phyloP scores from a whole-genome alignment of 2,797 vertebrate species.

The Lithobates pipiens region DNA sequence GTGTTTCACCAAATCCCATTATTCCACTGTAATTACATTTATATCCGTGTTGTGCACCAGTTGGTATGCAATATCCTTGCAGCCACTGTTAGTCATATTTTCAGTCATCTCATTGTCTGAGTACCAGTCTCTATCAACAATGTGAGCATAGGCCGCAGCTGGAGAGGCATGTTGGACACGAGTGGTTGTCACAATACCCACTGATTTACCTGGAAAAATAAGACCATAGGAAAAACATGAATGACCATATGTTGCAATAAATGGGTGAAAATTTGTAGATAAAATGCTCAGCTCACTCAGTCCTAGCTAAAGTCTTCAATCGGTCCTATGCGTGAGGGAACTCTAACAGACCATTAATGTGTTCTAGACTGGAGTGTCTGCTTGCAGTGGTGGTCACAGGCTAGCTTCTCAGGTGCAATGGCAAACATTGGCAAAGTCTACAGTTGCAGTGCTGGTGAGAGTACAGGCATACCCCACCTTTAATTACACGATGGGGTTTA shows the following conservation, averaged over 20 bases:
- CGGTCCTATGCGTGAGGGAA: too few relatives aligned
- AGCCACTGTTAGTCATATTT: conserved; percentile 60
- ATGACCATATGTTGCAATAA: background rate
- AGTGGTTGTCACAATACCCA: conserved; percentile 82
- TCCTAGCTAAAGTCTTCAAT: too few relatives aligned
- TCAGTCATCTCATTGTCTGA: conserved; percentile 69
- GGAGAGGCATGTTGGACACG: conserved; percentile 85
- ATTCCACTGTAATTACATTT: conserved; percentile 71
- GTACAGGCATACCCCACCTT: too few relatives aligned
- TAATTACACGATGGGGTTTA: too few relatives aligned
- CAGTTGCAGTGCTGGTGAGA: too few relatives aligned
- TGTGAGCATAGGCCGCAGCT: conserved; percentile 75
- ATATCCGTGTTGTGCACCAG: conserved; percentile 80
- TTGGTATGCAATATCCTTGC: conserved; percentile 79
- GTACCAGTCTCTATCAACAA: conserved; percentile 77
- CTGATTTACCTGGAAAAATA: conserved; percentile 78
- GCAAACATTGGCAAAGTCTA: too few relatives aligned
- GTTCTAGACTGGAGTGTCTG: too few relatives aligned
- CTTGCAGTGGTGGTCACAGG: too few relatives aligned
- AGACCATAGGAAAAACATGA: background rate
- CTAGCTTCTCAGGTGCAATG: too few relatives aligned
- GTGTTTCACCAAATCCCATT: background rate
- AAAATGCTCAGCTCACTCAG: too few relatives aligned
- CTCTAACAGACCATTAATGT: too few relatives aligned
- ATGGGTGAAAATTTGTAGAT: too few relatives aligned